phyloP scores from a whole-genome alignment of 1,140 invertebrate species.

The Gonatopus flavifemur region DNA sequence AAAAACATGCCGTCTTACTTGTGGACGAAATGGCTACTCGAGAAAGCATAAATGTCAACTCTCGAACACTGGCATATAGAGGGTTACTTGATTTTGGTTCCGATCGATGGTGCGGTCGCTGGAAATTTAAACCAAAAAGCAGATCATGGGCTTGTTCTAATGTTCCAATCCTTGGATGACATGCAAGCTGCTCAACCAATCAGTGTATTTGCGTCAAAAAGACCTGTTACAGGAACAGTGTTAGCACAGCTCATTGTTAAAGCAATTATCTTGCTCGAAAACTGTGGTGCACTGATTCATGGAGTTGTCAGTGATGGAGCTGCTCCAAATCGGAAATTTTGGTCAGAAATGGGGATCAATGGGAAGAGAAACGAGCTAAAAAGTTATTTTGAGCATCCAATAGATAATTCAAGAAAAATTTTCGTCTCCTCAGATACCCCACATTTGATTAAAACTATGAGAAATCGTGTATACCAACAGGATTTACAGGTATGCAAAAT shows the following conservation, averaged over 20 bases:
- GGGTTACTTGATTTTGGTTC: constrained; percentile 10
- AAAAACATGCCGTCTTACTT: constrained; percentile 9
- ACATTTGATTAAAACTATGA: constrained; percentile 8
- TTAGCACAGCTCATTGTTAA: constrained; percentile 10
- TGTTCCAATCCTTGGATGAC: constrained; percentile 13
- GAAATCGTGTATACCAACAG: constrained; percentile 9
- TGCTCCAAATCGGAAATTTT: constrained; percentile 1
- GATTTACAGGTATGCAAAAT: constrained; percentile 4
- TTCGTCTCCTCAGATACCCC: constrained; percentile 12
- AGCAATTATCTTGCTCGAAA: constrained; percentile 7
- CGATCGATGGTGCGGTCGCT: neutral
- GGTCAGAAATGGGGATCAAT: constrained; percentile 2
- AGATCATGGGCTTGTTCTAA: too few species aligned
- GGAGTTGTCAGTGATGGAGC: constrained; percentile 4
- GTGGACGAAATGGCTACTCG: constrained; percentile 15
- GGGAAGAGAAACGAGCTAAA: neutral
- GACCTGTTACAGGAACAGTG: neutral
- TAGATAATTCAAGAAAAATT: neutral
- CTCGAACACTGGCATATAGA: constrained; percentile 9
- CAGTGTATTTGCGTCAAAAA: too few species aligned
- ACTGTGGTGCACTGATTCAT: neutral
- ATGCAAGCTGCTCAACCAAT: constrained; percentile 11
- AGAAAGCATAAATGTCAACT: too few species aligned
- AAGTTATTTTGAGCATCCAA: constrained; percentile 7
- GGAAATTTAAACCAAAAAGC: neutral